Percentiles rank a stretch among this genome's conserved stretches.
These are phyloP conservation scores for Toxostoma redivivum DNA, from an alignment of 2,113 vertebrate species.

Conservation along the genomic window DNA sequence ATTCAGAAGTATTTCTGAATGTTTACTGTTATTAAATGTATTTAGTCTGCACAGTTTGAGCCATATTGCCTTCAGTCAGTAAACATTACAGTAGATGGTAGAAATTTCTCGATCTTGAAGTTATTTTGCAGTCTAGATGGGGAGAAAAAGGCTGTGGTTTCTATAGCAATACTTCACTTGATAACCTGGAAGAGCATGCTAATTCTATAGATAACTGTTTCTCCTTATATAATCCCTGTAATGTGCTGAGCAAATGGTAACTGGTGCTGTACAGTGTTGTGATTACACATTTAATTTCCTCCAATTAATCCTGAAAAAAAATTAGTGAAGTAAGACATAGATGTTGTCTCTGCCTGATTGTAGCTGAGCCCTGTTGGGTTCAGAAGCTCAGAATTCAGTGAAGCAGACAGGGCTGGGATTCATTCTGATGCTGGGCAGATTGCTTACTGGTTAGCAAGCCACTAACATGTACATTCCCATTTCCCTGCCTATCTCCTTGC, in stretches of 20 bases:
- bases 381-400: background rate
- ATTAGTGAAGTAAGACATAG: background rate
- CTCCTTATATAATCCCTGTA: background rate
- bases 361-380: background rate
- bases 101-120: slow-evolving; percentile 37
- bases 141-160: slow-evolving; percentile 18
- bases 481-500: background rate
- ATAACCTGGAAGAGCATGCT: background rate
- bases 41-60: background rate
- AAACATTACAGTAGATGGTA: background rate
- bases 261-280: background rate
- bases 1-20: background rate
- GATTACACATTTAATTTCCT: background rate
- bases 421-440: background rate
- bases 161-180: slow-evolving; percentile 52
- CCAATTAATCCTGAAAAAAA: background rate
- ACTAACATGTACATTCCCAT: background rate
- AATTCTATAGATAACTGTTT: slow-evolving; percentile 1
- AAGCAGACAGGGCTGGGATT: background rate
- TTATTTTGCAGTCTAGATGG: background rate
- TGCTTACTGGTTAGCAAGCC: background rate
- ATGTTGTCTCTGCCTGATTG: background rate
- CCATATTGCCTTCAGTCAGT: background rate
- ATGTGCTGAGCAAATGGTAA: background rate
- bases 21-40: background rate